Evolutionary conservation across 2,888 invertebrate genomes (phyloP).

Genomic region (Agrilus biguttatus): DNA sequence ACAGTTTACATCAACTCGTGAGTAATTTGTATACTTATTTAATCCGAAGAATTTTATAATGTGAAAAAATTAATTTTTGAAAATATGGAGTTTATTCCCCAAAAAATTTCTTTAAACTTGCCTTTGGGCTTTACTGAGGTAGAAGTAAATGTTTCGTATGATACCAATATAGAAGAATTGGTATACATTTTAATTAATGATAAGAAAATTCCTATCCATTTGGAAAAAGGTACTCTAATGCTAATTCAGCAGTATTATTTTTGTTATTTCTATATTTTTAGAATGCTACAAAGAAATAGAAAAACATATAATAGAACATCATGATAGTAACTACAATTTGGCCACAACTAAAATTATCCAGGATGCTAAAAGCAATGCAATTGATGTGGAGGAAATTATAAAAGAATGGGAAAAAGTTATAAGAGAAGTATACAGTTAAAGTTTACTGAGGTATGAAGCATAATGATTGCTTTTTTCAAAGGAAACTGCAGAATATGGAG

Average conservation of each 20-base stretch:
- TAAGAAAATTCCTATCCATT: slow-evolving; percentile 54
- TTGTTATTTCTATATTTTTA: too few relatives aligned
- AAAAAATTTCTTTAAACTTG: too few relatives aligned
- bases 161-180: slow-evolving; percentile 37
- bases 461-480: slow-evolving; percentile 20
- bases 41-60: too few relatives aligned
- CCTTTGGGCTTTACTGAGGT: too few relatives aligned
- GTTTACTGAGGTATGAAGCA: slow-evolving; percentile 1
- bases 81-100: too few relatives aligned
- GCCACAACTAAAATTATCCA: slow-evolving; percentile 43
- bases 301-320: slow-evolving; percentile 49
- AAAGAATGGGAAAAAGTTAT: slow-evolving; percentile 69
- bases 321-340: slow-evolving; percentile 37
- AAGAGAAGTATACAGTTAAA: slow-evolving; percentile 37
- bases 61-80: too few relatives aligned
- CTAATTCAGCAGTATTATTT: slow-evolving; percentile 18
- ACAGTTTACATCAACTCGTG: too few relatives aligned
- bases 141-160: too few relatives aligned
- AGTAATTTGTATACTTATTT: too few relatives aligned
- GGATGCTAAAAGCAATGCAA: slow-evolving; percentile 43
- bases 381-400: slow-evolving; percentile 60
- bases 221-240: slow-evolving; percentile 42
- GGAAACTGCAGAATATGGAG: slow-evolving; percentile 73
- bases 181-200: slow-evolving; percentile 49
- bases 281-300: slow-evolving; percentile 38